phyloP scores from a whole-genome alignment of 1,140 invertebrate genomes.

The Zaprionus kolodkinae region DNA sequence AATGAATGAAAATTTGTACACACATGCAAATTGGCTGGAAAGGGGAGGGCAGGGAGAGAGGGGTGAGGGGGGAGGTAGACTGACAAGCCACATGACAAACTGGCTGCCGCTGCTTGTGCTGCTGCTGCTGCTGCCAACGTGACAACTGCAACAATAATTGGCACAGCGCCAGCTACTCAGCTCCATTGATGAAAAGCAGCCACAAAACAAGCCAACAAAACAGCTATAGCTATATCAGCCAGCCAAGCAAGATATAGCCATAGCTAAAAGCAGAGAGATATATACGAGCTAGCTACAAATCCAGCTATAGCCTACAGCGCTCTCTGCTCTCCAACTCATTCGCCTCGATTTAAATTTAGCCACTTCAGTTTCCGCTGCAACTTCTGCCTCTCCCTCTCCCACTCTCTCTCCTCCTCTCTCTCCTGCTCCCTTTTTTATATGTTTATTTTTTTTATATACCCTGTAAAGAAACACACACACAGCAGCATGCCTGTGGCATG shows the following conservation, averaged over 20 bases:
- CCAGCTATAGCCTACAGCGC: constrained; percentile 30
- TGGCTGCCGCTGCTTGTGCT: constrained; percentile 19
- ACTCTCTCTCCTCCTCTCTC: constrained; percentile 9
- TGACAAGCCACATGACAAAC: constrained; percentile 62
- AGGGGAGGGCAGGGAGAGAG: not conserved
- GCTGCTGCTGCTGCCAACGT: constrained; percentile 31
- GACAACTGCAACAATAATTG: constrained; percentile 75
- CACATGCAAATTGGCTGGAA: constrained; percentile 55
- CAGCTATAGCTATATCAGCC: constrained; percentile 38
- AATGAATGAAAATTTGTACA: constrained; percentile 70
- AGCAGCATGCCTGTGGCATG: not conserved
- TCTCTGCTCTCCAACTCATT: constrained; percentile 40
- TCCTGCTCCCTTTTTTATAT: constrained; percentile 42
- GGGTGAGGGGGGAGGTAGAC: constrained; percentile 20
- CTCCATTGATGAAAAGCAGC: constrained; percentile 77
- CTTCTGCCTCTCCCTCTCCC: constrained; percentile 14
- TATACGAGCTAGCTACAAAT: constrained; percentile 4
- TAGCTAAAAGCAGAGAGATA: constrained; percentile 1
- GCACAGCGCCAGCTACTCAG: constrained; percentile 60
- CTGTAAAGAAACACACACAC: not conserved
- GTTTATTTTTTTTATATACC: constrained; percentile 47
- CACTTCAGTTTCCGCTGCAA: constrained; percentile 72
- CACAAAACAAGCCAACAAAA: constrained; percentile 39
- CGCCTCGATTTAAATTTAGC: constrained; percentile 71
- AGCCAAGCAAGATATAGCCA: not conserved